Conservation (phyloP, 1,140 invertebrate species). For the Nixonia krombeini region DNA sequence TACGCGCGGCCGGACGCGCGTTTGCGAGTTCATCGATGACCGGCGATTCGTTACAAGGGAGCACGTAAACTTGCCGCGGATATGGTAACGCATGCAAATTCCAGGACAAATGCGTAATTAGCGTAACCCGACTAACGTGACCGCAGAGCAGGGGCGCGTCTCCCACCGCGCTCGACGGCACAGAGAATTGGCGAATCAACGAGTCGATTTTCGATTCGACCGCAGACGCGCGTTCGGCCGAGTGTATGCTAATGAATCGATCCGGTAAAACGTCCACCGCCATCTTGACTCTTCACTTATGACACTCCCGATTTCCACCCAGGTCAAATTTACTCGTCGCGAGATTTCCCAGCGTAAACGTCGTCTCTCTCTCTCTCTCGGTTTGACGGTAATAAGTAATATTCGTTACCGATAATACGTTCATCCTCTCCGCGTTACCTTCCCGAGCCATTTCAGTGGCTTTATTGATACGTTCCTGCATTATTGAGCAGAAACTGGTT, state of each 20-base stretch:
- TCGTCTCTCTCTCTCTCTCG: too few relatives aligned
- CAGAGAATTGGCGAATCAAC: slow-evolving; percentile 49
- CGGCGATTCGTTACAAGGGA: slow-evolving; percentile 17
- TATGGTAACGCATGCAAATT: slow-evolving; percentile 58
- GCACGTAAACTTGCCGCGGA: slow-evolving; percentile 23
- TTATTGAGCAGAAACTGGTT: too few relatives aligned
- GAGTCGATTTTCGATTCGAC: slow-evolving; percentile 52
- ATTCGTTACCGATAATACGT: too few relatives aligned
- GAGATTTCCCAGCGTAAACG: too few relatives aligned
- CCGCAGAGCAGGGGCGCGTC: not conserved
- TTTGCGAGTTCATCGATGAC: slow-evolving; percentile 14
- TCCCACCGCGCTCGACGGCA: too few relatives aligned
- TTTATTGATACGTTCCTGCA: too few relatives aligned
- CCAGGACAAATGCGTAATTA: slow-evolving; percentile 61
- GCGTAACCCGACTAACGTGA: slow-evolving; percentile 25
- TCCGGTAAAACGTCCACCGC: slow-evolving; percentile 52
- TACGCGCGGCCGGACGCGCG: not conserved
- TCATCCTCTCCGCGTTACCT: too few relatives aligned
- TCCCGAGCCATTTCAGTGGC: too few relatives aligned
- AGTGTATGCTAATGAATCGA: slow-evolving; percentile 51
- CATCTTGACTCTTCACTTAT: too few relatives aligned
- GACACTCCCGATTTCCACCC: too few relatives aligned
- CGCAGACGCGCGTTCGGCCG: not conserved
- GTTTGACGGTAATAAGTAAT: too few relatives aligned
- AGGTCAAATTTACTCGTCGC: too few relatives aligned